Evolutionary conservation across 2,888 invertebrate genomes (phyloP), one percentile per base, ranked within the genome.

Genomic region (Eupithecia dodoneata): DNA sequence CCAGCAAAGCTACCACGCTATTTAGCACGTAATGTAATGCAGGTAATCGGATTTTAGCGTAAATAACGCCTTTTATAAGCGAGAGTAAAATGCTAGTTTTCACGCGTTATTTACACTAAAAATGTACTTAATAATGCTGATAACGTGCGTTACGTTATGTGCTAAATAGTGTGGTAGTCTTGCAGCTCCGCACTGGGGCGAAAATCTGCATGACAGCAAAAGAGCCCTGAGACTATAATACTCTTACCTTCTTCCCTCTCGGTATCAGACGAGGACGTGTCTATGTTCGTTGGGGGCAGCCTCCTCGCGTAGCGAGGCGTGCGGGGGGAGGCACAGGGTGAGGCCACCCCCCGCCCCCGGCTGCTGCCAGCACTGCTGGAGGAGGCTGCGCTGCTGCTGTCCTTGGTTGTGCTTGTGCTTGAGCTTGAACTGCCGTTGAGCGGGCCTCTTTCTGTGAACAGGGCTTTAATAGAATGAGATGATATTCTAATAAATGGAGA

Each of bases 251-350:
- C 95, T 81, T 96, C 96, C 74, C 94, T 91, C 78, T 96, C 96
- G 10, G 96, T 96, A 83, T 96, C 96, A 0, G 96, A 96, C 42
- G 96, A 96, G 81, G 96, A 96, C 42, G 96, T 95, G 91, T 90
- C 76, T 87, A 73, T 73, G 9, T 79, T 72, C 71, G 77, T 77
- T 55, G 72, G 80, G 6, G 78, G 69, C 52, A 73, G 63, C 74
- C 65, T 79, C 78, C 76, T 84, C 42, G 92, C 90, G 77, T 93
- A 91, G 76, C 91, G 94, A 89, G 89, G 83, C 90, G 92, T 82
- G 91, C 88, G 87, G 73, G 81, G 85, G 41, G 85, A 81, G 85
- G 93, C 82, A 5, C 55, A 44, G 30, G 89, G 83, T 81, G 83
- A 63, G 83, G 81, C 52, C 10, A 72, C 63, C 63, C 49, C 15